A percentile compares a stretch with the other conserved stretches of the same genome.
Conservation (phyloP, 2,888 invertebrate genomes). For the Pachliopta kotzebuea region DNA sequence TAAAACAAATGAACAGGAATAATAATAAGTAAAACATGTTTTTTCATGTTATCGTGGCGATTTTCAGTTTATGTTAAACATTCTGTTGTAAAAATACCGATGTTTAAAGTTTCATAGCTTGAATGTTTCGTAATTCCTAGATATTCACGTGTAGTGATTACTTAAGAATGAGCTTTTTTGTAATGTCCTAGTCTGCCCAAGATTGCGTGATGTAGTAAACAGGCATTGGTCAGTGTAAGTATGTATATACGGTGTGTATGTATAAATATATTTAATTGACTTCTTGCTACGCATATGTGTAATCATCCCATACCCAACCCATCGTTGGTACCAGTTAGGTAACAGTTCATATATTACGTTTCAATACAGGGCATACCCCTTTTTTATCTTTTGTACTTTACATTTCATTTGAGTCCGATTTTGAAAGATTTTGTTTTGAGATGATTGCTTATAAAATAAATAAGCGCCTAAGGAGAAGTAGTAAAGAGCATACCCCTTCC, state of each 20-base stretch:
- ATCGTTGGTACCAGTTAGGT: background rate
- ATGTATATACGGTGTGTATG: constrained; percentile 3
- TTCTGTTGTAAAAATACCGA: too few species aligned
- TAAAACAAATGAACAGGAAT: too few species aligned
- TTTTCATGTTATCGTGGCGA: too few species aligned
- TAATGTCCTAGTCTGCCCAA: background rate
- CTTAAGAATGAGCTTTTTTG: constrained; percentile 25
- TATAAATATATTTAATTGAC: constrained; percentile 9
- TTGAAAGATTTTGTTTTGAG: too few species aligned
- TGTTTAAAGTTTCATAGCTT: too few species aligned
- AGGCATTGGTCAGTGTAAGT: constrained; percentile 10
- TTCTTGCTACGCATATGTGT: constrained; percentile 17
- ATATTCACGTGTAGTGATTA: constrained; percentile 9
- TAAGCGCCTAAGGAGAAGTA: too few species aligned
- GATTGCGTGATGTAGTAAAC: constrained; percentile 19
- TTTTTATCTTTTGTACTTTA: too few species aligned
- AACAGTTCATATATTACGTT: background rate
- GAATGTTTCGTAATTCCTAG: constrained; percentile 15
- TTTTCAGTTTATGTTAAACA: too few species aligned
- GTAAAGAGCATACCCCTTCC: too few species aligned
- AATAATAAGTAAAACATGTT: too few species aligned
- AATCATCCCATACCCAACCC: background rate
- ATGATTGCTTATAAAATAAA: too few species aligned
- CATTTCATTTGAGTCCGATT: too few species aligned
- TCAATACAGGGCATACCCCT: background rate